Evolutionary conservation across 1,140 invertebrate species (phyloP).

Genomic region (Danaus plexippus): DNA sequence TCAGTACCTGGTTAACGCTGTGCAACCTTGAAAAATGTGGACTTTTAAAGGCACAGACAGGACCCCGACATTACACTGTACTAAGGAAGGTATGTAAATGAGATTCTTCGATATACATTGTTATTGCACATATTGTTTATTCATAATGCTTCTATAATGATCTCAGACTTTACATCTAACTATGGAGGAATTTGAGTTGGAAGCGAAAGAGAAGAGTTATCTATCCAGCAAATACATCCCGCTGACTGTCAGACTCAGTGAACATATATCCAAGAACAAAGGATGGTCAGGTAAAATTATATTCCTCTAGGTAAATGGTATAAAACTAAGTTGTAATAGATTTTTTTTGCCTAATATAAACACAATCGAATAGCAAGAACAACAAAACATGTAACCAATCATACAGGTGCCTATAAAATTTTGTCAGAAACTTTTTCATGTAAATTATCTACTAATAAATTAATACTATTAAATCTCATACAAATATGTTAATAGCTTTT

Average conservation of each 20-base stretch:
- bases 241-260: conserved; percentile 89
- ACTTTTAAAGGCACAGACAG: conserved; percentile 81
- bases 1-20: conserved; percentile 86
- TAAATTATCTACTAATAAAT: too few relatives aligned
- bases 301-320: neutral
- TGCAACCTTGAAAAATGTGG: conserved; percentile 92
- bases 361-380: too few relatives aligned
- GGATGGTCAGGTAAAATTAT: conserved; percentile 81
- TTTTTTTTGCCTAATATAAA: too few relatives aligned
- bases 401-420: too few relatives aligned
- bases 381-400: too few relatives aligned
- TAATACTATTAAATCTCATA: too few relatives aligned
- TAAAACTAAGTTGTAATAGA: too few relatives aligned
- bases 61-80: conserved; percentile 78
- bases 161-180: conserved; percentile 83
- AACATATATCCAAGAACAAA: conserved; percentile 87
- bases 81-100: conserved; percentile 74
- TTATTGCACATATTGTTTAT: too few relatives aligned
- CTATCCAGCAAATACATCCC: conserved; percentile 96
- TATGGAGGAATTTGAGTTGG: conserved; percentile 88
- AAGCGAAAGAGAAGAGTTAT: conserved; percentile 92
- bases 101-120: too few relatives aligned
- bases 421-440: too few relatives aligned
- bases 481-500: too few relatives aligned
- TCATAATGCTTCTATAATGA: neutral